A percentile compares a stretch with the other conserved stretches of the same genome.
Conservation (phyloP, 2,113 vertebrate genomes). For the Clarias gariepinus region DNA sequence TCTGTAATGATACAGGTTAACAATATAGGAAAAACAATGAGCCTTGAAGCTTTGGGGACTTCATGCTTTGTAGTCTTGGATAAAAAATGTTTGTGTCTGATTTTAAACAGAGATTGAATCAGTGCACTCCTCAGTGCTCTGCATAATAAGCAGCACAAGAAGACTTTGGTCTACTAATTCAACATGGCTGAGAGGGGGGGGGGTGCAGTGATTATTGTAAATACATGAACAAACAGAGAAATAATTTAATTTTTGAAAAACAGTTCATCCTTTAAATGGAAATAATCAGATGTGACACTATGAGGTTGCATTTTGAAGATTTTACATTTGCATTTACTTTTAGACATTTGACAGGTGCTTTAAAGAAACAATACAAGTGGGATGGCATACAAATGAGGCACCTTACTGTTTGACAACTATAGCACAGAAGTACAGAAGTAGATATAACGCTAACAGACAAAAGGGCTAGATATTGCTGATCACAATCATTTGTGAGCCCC, state of each 20-base stretch:
- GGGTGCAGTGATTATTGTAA: background rate
- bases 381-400: background rate
- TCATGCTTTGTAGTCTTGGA: slow-evolving; percentile 33
- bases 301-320: background rate
- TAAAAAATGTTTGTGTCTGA: slow-evolving; percentile 49
- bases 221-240: slow-evolving; percentile 10
- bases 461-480: background rate
- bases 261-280: background rate
- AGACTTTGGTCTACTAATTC: slow-evolving; percentile 21
- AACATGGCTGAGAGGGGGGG: background rate
- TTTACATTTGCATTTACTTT: background rate
- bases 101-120: slow-evolving; percentile 50
- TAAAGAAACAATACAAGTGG: background rate
- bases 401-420: background rate
- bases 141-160: slow-evolving; percentile 42
- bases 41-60: slow-evolving; percentile 39
- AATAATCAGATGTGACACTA: background rate
- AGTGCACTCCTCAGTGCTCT: slow-evolving; percentile 38
- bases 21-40: slow-evolving; percentile 43
- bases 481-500: no score
- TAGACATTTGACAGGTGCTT: background rate
- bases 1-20: slow-evolving; percentile 27
- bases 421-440: background rate
- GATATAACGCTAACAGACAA: background rate
- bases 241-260: background rate